Evolutionary conservation across 2,888 invertebrate genomes (phyloP).

Genomic region (Candidula unifasciata): DNA sequence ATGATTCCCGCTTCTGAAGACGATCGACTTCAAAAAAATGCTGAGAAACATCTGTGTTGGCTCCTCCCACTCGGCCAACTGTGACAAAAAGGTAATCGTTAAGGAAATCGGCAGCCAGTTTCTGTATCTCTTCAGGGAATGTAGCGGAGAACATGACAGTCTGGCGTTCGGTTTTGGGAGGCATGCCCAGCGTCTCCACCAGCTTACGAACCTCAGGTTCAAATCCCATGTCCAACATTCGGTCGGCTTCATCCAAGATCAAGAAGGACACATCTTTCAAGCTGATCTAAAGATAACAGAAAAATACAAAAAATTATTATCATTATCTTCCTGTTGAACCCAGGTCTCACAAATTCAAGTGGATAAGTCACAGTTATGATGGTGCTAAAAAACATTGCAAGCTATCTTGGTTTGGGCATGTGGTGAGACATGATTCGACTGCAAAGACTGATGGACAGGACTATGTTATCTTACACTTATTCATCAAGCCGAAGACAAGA

Average conservation of each 20-base stretch:
- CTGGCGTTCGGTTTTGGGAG: slow-evolving; percentile 74
- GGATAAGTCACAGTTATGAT: no score
- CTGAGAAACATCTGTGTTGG: slow-evolving; percentile 93
- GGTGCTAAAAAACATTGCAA: no score
- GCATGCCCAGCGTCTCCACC: slow-evolving; percentile 72
- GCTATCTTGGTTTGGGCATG: no score
- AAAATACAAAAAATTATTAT: neutral
- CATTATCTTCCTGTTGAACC: no score
- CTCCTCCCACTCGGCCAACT: slow-evolving; percentile 94
- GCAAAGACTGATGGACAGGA: no score
- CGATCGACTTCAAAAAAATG: slow-evolving; percentile 80
- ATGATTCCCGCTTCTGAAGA: slow-evolving; percentile 86
- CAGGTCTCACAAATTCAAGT: no score
- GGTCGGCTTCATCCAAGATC: slow-evolving; percentile 89
- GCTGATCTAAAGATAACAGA: slow-evolving; percentile 71
- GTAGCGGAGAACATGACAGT: slow-evolving; percentile 89
- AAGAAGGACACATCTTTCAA: slow-evolving; percentile 83
- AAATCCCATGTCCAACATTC: slow-evolving; percentile 89
- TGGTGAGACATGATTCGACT: no score
- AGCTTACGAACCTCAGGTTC: slow-evolving; percentile 74
- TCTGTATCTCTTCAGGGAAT: slow-evolving; percentile 86
- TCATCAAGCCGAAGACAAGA: no score
- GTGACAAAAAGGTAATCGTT: slow-evolving; percentile 89
- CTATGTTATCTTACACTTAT: no score
- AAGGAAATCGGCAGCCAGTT: slow-evolving; percentile 87